Conservation (phyloP, 2,888 invertebrate genomes). For the Lochmaea crataegi region DNA sequence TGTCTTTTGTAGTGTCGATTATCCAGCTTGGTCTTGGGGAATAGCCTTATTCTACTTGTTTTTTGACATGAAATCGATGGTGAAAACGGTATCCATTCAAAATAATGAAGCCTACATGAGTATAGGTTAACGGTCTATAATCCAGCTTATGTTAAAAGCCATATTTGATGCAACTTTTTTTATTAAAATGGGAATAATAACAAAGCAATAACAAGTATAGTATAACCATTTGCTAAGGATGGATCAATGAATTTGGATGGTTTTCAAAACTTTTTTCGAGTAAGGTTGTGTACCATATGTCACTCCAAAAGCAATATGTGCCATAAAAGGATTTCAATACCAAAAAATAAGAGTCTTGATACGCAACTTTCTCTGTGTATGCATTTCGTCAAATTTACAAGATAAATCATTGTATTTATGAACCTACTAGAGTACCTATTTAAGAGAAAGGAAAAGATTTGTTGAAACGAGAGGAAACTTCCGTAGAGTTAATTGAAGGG, state of each 20-base stretch:
- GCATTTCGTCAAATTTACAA: slow-evolving; percentile 46
- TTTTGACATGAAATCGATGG: no score
- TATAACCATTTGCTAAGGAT: not conserved
- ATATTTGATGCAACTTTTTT: slow-evolving; percentile 13
- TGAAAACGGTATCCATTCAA: no score
- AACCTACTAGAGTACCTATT: slow-evolving; percentile 66
- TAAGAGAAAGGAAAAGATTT: slow-evolving; percentile 60
- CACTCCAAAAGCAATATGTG: slow-evolving; percentile 47
- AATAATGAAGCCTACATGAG: no score
- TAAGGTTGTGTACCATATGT: slow-evolving; percentile 39
- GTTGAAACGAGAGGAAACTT: slow-evolving; percentile 59
- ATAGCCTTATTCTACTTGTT: no score
- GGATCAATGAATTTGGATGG: slow-evolving; percentile 19
- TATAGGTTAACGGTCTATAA: no score
- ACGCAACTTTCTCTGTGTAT: slow-evolving; percentile 31
- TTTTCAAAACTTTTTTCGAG: slow-evolving; percentile 39
- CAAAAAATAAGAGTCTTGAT: slow-evolving; percentile 43
- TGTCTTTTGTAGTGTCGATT: no score
- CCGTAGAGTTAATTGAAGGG: slow-evolving; percentile 50
- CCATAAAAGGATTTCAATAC: slow-evolving; percentile 52
- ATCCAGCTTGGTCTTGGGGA: no score
- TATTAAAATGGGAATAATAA: not conserved
- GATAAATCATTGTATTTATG: slow-evolving; percentile 52
- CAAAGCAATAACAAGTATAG: slow-evolving; percentile 3
- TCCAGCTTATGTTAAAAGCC: no score